Percentiles rank a stretch among this genome's conserved stretches.
Evolutionary conservation across 2,113 vertebrate species (phyloP).

Genomic region (Tenrec ecaudatus): DNA sequence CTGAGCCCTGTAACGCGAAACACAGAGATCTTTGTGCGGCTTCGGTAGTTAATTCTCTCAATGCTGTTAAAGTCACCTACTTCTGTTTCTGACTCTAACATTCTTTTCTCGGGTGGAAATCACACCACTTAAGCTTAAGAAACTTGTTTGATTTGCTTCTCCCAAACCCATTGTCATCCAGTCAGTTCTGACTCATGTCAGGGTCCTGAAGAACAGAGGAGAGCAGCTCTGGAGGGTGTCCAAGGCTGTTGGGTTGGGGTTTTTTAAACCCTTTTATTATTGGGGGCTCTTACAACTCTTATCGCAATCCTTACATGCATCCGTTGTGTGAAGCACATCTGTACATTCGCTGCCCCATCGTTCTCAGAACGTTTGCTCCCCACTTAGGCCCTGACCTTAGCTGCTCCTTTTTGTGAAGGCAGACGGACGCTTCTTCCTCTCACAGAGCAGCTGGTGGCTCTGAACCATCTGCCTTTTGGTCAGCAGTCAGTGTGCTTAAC

Average conservation of each 20-base stretch:
- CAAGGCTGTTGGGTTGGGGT: not conserved
- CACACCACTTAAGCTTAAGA: conserved; percentile 34
- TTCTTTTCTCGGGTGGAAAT: not conserved
- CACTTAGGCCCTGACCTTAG: too few species aligned
- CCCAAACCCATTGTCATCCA: not conserved
- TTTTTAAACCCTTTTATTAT: too few species aligned
- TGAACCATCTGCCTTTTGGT: too few species aligned
- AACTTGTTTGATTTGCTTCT: not conserved
- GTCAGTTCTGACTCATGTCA: not conserved
- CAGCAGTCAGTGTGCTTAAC: not conserved
- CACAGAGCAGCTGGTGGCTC: not conserved
- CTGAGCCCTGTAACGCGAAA: not conserved
- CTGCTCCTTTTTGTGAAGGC: not conserved
- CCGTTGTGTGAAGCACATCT: too few species aligned
- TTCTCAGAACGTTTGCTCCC: too few species aligned
- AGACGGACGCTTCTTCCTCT: not conserved
- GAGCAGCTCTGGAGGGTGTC: not conserved
- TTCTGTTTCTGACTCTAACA: not conserved
- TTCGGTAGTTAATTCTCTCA: not conserved
- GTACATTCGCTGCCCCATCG: too few species aligned
- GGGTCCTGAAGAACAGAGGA: not conserved
- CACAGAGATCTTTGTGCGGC: not conserved
- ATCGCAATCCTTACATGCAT: too few species aligned
- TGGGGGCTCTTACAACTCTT: too few species aligned
- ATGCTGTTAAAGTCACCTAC: not conserved